A percentile compares a stretch with the other conserved stretches of the same genome.
Evolutionary conservation across 2,888 invertebrate genomes (phyloP).

Genomic region (Lycia hirtaria): DNA sequence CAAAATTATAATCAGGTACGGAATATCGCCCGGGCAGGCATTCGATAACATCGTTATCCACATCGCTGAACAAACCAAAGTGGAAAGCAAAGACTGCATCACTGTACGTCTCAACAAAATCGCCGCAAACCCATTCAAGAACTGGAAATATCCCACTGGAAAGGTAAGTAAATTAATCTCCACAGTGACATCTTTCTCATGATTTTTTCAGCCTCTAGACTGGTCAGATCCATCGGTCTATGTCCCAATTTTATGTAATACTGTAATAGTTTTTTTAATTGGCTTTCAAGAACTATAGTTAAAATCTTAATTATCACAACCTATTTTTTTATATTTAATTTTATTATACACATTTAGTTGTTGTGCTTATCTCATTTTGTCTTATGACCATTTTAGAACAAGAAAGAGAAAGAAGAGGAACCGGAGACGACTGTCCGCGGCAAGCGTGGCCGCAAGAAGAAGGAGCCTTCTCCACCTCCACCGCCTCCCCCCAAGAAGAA

Average conservation of each 20-base stretch:
- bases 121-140: conserved; percentile 80
- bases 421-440: conserved; percentile 50
- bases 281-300: no score
- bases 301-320: no score
- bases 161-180: conserved; percentile 66
- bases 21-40: conserved; percentile 90
- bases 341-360: no score
- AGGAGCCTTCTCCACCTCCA: conserved; percentile 65
- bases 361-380: no score
- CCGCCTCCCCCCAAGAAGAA: conserved; percentile 67
- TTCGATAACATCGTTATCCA: conserved; percentile 93
- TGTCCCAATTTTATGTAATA: no score
- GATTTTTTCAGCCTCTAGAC: no score
- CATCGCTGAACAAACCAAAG: conserved; percentile 90
- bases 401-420: conserved; percentile 58
- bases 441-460: conserved; percentile 81
- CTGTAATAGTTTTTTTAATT: no score
- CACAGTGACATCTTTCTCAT: no score
- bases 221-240: no score
- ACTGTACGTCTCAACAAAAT: conserved; percentile 88
- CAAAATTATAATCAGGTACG: conserved; percentile 83
- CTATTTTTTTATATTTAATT: no score
- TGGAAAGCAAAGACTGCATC: conserved; percentile 87
- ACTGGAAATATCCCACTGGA: conserved; percentile 73
- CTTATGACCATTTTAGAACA: conserved; percentile 26